Base-by-base conservation (phyloP, 2,797 vertebrate species). In the Botia almorhae region DNA sequence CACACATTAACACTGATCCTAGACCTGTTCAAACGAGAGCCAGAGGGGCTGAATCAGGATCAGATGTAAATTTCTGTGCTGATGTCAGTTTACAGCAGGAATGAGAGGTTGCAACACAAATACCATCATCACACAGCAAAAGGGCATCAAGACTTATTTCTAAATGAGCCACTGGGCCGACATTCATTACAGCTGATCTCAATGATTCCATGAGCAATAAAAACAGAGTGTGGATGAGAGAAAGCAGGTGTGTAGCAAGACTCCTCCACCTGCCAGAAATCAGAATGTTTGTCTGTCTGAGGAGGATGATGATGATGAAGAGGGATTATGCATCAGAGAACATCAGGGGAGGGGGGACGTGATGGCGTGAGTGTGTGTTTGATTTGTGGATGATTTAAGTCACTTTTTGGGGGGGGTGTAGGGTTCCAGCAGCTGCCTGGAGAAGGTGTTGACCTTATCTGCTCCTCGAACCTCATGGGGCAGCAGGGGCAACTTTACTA, bases 391-490 rank as follows among this genome's bases (percentile, higher is more conserved):
- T 63, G 5, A 4, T 72, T 53, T 48, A 67, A 21, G 89, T 94
- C 94, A 95, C 88, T 95, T 92, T 69, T 95, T 96, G 74, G 96
- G 96, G 50, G 96, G 96, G 87, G 92, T 97, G 92, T 96, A 97
- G 79, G 97, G 96, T 85, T 98, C 96, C 91, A 98, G 93, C 74
- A 98, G 95, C 80, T 96, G 96, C 90, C 94, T 93, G 16, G 96
- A 97, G 93, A 98, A 98, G 2, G 93, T 96, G 91, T 98, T 97
- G 87, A 98, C 97, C 89, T 97, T 98, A 86, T 97, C 96, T 0
- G 94, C 92, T 1, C 97, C 97, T 83, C 96, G 94, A 23, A 98
- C 97, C 85, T 98, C 97, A 0, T 98, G 97, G 70, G 97, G 97
- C 83, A 98, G 92, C 86, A 98, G 92, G 0, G 97, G 97, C 88